phyloP scores from a whole-genome alignment of 2,797 vertebrate genomes.

The Myotis vivesi region DNA sequence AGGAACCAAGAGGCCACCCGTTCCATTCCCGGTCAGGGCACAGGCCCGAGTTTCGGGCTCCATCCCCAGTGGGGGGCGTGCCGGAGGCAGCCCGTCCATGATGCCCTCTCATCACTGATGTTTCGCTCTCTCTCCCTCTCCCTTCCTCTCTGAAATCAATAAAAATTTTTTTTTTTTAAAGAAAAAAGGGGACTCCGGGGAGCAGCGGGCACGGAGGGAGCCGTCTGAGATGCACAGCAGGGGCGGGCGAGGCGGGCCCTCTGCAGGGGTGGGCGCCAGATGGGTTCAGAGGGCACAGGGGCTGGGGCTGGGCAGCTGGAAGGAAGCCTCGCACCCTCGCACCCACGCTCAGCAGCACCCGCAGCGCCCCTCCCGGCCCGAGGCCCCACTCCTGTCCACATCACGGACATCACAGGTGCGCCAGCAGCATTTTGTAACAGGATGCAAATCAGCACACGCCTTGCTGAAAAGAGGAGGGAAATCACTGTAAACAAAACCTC shows the following conservation, averaged over 20 bases:
- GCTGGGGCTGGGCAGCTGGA: too few species aligned
- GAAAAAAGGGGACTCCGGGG: neutral
- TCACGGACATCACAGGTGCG: neutral
- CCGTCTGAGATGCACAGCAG: too few species aligned
- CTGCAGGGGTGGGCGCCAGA: rapidly evolving
- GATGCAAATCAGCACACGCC: constrained; percentile 78
- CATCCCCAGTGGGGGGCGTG: too few species aligned
- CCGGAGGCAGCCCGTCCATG: too few species aligned
- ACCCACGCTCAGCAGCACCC: neutral
- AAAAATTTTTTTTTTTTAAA: too few species aligned
- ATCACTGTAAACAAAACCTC: constrained; percentile 84
- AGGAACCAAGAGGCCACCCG: too few species aligned
- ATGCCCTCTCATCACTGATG: too few species aligned
- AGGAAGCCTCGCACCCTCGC: neutral
- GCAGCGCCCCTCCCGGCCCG: neutral
- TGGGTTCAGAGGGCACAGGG: rapidly evolving
- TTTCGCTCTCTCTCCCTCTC: too few species aligned
- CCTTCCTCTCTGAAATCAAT: too few species aligned
- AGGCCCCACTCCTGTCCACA: neutral
- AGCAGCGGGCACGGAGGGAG: rapidly evolving
- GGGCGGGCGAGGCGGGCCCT: rapidly evolving
- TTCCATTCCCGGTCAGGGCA: too few species aligned
- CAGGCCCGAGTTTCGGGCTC: too few species aligned
- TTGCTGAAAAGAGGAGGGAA: constrained; percentile 74
- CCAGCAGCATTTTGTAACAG: constrained; percentile 61